Conservation (phyloP, 2,888 invertebrate species). For the Acronicta alni region DNA sequence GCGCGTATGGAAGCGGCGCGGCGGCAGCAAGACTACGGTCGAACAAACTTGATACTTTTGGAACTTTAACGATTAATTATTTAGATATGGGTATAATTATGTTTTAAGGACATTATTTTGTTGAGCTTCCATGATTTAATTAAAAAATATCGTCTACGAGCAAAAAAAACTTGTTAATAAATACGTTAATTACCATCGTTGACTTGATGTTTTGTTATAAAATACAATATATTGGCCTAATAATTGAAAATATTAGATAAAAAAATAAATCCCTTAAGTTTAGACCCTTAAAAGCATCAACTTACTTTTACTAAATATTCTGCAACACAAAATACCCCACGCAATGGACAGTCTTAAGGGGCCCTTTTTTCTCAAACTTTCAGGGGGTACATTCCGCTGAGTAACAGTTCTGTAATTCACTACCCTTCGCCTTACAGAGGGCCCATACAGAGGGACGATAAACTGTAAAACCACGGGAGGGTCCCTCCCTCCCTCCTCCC, state of each 20-base stretch:
- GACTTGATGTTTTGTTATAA: too few relatives aligned
- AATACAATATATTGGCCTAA: too few relatives aligned
- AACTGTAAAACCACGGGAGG: slow-evolving; percentile 88
- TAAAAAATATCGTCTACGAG: too few relatives aligned
- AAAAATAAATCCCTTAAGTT: too few relatives aligned
- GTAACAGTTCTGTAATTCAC: slow-evolving; percentile 81
- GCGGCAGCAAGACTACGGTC: slow-evolving; percentile 75
- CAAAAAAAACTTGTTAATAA: too few relatives aligned
- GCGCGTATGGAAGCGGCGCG: slow-evolving; percentile 87
- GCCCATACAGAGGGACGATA: slow-evolving; percentile 83
- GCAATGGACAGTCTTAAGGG: slow-evolving; percentile 62
- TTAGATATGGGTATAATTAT: slow-evolving; percentile 11
- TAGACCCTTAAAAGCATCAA: not conserved
- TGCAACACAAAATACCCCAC: slow-evolving; percentile 38
- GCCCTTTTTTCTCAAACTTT: slow-evolving; percentile 61
- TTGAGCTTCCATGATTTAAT: not conserved
- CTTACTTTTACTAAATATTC: not conserved
- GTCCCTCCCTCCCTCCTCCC: slow-evolving; percentile 76
- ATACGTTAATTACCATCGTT: too few relatives aligned
- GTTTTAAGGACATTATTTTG: not conserved
- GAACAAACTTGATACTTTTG: slow-evolving; percentile 82
- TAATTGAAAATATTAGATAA: not conserved
- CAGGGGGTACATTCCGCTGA: slow-evolving; percentile 79
- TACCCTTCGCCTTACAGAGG: slow-evolving; percentile 75
- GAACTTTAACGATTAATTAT: slow-evolving; percentile 64